A percentile compares a stretch with the other conserved stretches of the same genome.
phyloP scores from a whole-genome alignment of 2,113 vertebrate genomes.

The Albula glossodonta region DNA sequence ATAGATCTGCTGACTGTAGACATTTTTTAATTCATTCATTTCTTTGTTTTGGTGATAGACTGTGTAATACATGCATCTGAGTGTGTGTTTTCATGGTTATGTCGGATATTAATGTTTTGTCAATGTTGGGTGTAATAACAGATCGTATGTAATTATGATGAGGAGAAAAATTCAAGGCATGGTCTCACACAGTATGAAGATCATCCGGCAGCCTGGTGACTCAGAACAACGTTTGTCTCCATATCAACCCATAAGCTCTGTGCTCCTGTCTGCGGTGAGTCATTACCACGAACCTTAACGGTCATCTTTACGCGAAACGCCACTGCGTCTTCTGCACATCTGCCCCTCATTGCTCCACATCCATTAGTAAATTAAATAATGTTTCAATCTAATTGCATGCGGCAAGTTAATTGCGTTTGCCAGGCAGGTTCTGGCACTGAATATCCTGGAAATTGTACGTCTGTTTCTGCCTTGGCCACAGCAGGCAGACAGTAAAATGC shows the following conservation, averaged over 20 bases:
- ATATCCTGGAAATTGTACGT: slow-evolving; percentile 5
- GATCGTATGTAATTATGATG: background rate
- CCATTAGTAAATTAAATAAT: slow-evolving; percentile 68
- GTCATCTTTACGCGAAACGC: slow-evolving; percentile 21
- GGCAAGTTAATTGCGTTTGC: slow-evolving; percentile 42
- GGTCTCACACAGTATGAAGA: background rate
- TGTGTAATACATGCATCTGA: background rate
- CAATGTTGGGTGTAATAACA: background rate
- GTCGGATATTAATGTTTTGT: background rate
- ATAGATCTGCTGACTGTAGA: no score
- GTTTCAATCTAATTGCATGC: slow-evolving; percentile 56
- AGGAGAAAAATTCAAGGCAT: background rate
- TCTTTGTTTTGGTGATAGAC: background rate
- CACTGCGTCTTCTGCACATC: slow-evolving; percentile 18
- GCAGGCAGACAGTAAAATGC: background rate
- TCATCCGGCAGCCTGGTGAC: background rate
- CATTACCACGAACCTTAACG: slow-evolving; percentile 25
- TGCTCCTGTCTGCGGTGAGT: slow-evolving; percentile 22
- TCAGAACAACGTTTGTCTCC: slow-evolving; percentile 19
- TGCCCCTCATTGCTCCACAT: slow-evolving; percentile 28
- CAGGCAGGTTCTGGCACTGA: slow-evolving; percentile 14
- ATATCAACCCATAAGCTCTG: slow-evolving; percentile 8
- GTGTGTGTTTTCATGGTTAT: background rate
- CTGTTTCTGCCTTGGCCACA: background rate
- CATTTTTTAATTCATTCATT: no score